Percentiles rank a stretch among this genome's conserved stretches.
Conservation (phyloP, 2,113 vertebrate species). For the Cyanoderma ruficeps region DNA sequence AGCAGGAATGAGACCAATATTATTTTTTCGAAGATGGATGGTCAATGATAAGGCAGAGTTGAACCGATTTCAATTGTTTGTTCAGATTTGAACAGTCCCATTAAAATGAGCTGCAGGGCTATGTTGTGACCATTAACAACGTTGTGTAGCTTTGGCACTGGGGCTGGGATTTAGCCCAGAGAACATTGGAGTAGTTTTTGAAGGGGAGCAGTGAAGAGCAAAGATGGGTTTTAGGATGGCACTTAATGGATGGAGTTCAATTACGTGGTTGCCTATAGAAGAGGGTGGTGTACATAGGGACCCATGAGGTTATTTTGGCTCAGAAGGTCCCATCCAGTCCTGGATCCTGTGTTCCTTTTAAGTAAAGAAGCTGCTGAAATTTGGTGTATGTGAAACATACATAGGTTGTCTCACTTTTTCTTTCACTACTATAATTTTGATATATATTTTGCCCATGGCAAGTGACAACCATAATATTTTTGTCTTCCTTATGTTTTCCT, state of each 20-base stretch:
- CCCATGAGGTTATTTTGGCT: not conserved
- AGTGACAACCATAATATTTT: slow-evolving; percentile 25
- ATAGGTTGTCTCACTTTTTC: not conserved
- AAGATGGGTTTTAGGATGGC: not conserved
- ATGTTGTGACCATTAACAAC: not conserved
- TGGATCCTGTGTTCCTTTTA: not conserved
- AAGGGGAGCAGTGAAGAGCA: not conserved
- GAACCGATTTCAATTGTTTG: not conserved
- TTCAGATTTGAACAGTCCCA: not conserved
- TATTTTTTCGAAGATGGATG: not conserved
- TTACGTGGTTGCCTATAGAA: not conserved
- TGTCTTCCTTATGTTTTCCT: slow-evolving; percentile 19
- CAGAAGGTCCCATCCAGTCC: not conserved
- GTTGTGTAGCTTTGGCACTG: not conserved
- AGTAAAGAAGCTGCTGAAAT: not conserved
- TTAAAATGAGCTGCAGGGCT: not conserved
- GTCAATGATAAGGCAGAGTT: not conserved
- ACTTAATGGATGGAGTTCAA: not conserved
- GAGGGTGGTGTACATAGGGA: not conserved
- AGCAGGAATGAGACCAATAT: not conserved
- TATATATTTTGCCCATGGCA: not conserved
- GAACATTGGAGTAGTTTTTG: not conserved
- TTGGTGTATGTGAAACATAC: not conserved
- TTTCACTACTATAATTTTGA: not conserved
- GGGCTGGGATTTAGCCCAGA: not conserved